These are phyloP conservation scores for Lacanobia wlatinum DNA, from an alignment of 2,888 invertebrate genomes.

Conservation along the genomic window DNA sequence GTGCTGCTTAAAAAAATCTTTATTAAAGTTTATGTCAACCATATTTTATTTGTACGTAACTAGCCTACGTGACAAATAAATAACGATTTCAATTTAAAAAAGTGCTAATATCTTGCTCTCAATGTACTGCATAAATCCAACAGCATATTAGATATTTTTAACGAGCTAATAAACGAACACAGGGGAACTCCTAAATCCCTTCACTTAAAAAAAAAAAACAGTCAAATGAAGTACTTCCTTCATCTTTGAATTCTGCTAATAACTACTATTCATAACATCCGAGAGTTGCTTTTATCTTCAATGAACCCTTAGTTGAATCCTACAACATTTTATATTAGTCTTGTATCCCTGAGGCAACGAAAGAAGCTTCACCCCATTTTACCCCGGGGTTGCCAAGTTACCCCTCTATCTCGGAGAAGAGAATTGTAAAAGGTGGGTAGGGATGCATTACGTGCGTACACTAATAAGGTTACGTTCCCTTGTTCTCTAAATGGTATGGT, in stretches of 20 bases:
- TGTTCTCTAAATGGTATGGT: constrained; percentile 24
- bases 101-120: too few relatives aligned
- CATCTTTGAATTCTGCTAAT: constrained; percentile 34
- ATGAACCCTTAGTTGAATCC: constrained; percentile 37
- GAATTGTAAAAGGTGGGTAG: constrained; percentile 42
- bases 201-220: constrained; percentile 23
- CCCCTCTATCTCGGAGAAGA: constrained; percentile 47
- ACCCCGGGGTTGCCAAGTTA: constrained; percentile 35
- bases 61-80: too few relatives aligned
- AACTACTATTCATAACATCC: constrained; percentile 27
- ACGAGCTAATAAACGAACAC: not conserved
- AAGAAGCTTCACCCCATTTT: constrained; percentile 45
- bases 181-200: not conserved
- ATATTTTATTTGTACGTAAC: too few relatives aligned
- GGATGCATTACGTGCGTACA: constrained; percentile 37
- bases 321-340: constrained; percentile 44
- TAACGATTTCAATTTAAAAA: too few relatives aligned
- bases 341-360: constrained; percentile 38
- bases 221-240: not conserved
- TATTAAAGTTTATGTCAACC: too few relatives aligned
- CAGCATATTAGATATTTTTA: not conserved
- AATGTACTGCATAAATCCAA: not conserved
- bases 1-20: too few relatives aligned
- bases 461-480: constrained; percentile 32
- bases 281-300: constrained; percentile 25